Conservation (phyloP, 1,140 invertebrate genomes). For the Oryctes rhinoceros region DNA sequence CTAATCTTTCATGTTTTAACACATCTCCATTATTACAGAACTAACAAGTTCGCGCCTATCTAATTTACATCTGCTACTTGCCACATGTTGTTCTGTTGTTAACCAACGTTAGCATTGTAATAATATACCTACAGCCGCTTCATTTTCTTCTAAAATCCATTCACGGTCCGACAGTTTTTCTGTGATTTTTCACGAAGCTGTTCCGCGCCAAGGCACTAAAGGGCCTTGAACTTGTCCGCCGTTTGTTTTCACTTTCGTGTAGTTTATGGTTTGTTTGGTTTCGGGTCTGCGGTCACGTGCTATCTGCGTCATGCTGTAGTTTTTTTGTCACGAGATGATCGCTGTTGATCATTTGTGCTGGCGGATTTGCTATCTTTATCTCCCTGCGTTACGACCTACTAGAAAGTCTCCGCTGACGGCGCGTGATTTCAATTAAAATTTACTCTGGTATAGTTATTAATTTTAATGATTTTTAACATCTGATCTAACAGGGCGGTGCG, state of each 20-base stretch:
- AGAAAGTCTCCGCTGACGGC: not conserved
- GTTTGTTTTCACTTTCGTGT: conserved; percentile 31
- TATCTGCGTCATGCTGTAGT: conserved; percentile 17
- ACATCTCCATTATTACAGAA: not conserved
- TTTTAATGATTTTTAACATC: conserved; percentile 18
- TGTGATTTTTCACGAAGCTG: conserved; percentile 12
- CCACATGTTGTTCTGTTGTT: conserved; percentile 13
- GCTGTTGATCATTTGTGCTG: not conserved
- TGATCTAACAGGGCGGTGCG: not conserved
- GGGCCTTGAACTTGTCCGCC: conserved; percentile 15
- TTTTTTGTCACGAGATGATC: conserved; percentile 1
- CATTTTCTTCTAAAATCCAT: conserved; percentile 18
- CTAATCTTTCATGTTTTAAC: not conserved
- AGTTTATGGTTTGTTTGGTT: not conserved
- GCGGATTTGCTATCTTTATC: not conserved
- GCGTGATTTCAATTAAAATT: conserved; percentile 22
- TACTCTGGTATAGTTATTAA: not conserved
- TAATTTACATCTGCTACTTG: not conserved
- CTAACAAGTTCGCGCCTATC: not conserved
- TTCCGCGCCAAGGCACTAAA: conserved; percentile 18
- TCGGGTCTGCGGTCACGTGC: not conserved
- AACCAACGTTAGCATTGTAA: not conserved
- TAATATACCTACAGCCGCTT: not conserved
- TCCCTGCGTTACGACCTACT: not conserved
- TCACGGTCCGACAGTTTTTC: conserved; percentile 28